Evolutionary conservation across 64 coral and sea anemone genomes (phyloP), one percentile per base, ranked within the genome.

Genomic region (Pocillopora damicornis): DNA sequence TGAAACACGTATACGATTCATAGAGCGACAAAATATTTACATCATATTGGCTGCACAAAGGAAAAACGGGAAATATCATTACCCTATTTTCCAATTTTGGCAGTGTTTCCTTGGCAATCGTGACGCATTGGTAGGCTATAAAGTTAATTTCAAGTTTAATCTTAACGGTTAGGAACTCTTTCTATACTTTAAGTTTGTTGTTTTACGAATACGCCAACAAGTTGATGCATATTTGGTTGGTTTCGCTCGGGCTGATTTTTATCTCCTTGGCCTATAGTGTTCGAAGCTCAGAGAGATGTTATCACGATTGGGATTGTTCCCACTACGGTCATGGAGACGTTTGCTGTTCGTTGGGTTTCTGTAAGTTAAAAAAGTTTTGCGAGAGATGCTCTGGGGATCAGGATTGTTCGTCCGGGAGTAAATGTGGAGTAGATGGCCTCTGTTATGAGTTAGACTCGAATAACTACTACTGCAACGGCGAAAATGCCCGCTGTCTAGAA

Each of bases 181-280:
- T 22, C 6, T 71, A 11, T 71, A 11, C 9, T n/a, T 26, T 26
- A n/a, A 63, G 42, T 51, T 25, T n/a, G 67, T 25, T 26, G 22
- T 26, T 20, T 9, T 23, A 9, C 67, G 5, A 71, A n/a, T 22
- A n/a, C n/a, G 67, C 22, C 25, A 11, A n/a, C 22, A 11, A n/a
- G 67, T 57, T 77, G 35, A 81, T 81, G 79, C 15, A 81, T 64
- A 64, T 63, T 22, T 64, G 79, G 13, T 81, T 30, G 60, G 15
- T 35, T 36, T 81, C 25, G 59, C 61, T 81, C 9, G 36, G 61
- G 35, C 37, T 64, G 59, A 30, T 16, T 34, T 37, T 81, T 5
- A 81, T 63, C 16, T 81, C 14, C 34, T 64, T 12, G 30, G 37
- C 35, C 64, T 15, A 12, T 17, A 18, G 60, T 64, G 79, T 81